These are phyloP conservation scores for Dermolepida albohirtum DNA, from an alignment of 2,888 invertebrate genomes.

Conservation along the genomic window DNA sequence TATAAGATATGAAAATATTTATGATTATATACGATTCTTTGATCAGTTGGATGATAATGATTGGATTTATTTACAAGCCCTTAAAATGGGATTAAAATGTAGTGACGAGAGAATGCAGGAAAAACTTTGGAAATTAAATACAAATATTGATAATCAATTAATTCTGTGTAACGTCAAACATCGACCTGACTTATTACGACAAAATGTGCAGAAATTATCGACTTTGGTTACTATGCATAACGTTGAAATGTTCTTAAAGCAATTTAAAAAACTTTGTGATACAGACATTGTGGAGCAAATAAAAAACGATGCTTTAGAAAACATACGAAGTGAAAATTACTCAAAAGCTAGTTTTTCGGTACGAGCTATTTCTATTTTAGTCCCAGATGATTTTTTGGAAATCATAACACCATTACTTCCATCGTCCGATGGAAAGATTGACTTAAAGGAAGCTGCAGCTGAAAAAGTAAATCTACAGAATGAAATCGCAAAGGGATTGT, in stretches of 20 bases:
- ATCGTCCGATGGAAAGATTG: too few relatives aligned
- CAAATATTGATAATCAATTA: neutral
- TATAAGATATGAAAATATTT: too few relatives aligned
- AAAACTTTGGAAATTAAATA: neutral
- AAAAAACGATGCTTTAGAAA: neutral
- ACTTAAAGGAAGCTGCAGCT: too few relatives aligned
- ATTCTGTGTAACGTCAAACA: constrained; percentile 8
- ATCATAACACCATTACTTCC: too few relatives aligned
- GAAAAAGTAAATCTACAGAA: too few relatives aligned
- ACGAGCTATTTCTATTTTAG: too few relatives aligned
- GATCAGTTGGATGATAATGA: constrained; percentile 1
- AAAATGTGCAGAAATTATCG: neutral
- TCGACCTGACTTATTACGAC: too few relatives aligned
- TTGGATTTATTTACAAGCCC: neutral
- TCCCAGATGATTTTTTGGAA: too few relatives aligned
- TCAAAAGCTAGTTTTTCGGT: too few relatives aligned
- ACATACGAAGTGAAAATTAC: neutral
- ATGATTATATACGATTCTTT: constrained; percentile 18
- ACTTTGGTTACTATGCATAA: too few relatives aligned
- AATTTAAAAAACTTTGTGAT: neutral
- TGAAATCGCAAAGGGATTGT: too few relatives aligned
- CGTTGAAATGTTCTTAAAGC: too few relatives aligned
- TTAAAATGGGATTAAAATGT: neutral
- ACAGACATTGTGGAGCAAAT: constrained; percentile 1
- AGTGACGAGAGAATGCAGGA: constrained; percentile 2